Evolutionary conservation across 2,797 vertebrate genomes (phyloP), one percentile per base, ranked within the genome.

Genomic region (Leptatherina wallacei): DNA sequence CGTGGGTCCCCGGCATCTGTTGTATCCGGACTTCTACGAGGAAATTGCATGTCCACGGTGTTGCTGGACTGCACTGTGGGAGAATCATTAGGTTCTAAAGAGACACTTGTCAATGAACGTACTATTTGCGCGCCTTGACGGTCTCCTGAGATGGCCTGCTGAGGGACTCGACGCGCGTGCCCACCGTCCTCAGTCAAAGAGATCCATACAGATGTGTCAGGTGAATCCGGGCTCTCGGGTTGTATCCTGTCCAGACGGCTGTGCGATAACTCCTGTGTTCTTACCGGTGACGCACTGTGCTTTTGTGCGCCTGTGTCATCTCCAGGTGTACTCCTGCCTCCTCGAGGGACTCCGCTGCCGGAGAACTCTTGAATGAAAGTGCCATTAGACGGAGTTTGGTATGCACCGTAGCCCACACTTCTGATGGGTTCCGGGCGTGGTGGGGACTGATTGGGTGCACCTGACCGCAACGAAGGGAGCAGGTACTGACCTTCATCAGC

Each of bases 291-390:
- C 18, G 18, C 58, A 0, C 49, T 55, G 63, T 67, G 33, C 36
- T 30, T 71, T 24, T 65, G 82, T 2, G 47, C 32, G 20, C 59
- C 72, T 18, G 40, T 40, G 13, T 80, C 78, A 10, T 77, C 69
- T 22, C 68, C 74, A 16, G 78, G 10, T 56, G 80, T 22, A 2
- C 77, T 88, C 5, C 82, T 81, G 57, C 86, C 87, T 58, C 85
- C 87, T 36, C 91, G 64, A 0, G 82, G 89, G 47, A 92, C 79
- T 32, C 93, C 93, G 32, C 82, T 89, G 63, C 93, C 94, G 1
- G 93, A 94, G 58, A 90, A 91, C 69, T 94, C 93, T 57, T 84
- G 80, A 9, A 42, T 52, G 32, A 32, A 0, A 42, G 69, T 78
- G 33, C 63, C 6, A 52, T 89, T 88, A 8, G 54, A 62, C 7